A percentile compares a stretch with the other conserved stretches of the same genome.
Conservation (phyloP, 1,140 invertebrate genomes). For the Caenorhabditis inopinata region DNA sequence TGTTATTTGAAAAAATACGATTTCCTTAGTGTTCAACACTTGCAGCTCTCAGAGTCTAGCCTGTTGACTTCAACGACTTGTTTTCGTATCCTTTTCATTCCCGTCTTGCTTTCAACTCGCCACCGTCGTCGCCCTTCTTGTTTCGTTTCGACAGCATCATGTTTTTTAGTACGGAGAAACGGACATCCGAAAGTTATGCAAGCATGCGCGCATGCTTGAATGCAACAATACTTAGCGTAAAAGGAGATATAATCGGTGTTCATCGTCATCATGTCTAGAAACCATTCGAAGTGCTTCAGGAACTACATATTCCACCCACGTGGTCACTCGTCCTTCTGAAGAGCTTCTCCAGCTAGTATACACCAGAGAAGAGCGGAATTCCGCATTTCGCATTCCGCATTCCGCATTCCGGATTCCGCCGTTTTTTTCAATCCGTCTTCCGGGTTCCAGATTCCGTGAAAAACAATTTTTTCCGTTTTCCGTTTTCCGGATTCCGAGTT, state of each 20-base stretch:
- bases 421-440: too few relatives aligned
- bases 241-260: background rate
- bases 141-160: background rate
- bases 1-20: background rate
- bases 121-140: background rate
- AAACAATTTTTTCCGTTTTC: too few relatives aligned
- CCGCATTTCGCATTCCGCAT: too few relatives aligned
- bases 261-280: background rate
- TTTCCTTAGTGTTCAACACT: background rate
- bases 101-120: background rate
- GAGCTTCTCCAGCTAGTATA: too few relatives aligned
- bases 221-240: too few relatives aligned
- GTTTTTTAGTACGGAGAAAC: too few relatives aligned
- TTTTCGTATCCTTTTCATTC: background rate
- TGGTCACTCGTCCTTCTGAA: background rate
- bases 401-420: too few relatives aligned
- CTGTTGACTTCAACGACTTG: slow-evolving; percentile 4
- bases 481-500: too few relatives aligned
- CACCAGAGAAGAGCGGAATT: too few relatives aligned
- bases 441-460: too few relatives aligned
- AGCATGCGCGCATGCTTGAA: too few relatives aligned
- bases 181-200: too few relatives aligned
- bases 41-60: background rate
- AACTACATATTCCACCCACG: background rate
- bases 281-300: background rate